These are phyloP conservation scores for Tanypteryx hageni DNA, from an alignment of 2,888 invertebrate species.

Conservation along the genomic window DNA sequence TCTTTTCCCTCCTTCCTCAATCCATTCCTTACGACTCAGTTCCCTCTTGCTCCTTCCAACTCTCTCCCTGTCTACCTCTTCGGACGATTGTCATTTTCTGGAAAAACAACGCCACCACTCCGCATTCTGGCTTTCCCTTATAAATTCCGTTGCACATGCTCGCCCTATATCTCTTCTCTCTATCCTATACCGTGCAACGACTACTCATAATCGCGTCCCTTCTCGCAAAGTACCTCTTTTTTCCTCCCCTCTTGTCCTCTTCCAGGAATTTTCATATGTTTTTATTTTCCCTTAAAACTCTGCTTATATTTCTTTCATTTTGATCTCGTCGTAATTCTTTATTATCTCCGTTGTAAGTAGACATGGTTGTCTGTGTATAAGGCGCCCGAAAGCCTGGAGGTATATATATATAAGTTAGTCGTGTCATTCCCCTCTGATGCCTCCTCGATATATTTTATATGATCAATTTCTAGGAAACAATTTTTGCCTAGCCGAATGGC, in stretches of 20 bases:
- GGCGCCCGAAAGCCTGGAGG: no score
- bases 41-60: not conserved
- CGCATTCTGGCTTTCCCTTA: not conserved
- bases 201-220: not conserved
- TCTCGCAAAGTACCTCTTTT: not conserved
- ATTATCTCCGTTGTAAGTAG: no score
- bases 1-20: no score
- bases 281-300: not conserved
- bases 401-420: no score
- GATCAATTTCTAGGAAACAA: no score
- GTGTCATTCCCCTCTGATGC: no score
- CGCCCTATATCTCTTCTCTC: not conserved
- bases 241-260: not conserved
- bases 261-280: constrained; percentile 21
- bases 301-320: not conserved
- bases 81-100: not conserved
- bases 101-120: not conserved
- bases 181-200: not conserved
- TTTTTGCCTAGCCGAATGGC: no score
- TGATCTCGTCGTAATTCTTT: no score
- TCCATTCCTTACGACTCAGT: no score
- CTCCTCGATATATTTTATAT: no score
- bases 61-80: not conserved
- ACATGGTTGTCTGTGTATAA: no score
- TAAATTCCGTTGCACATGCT: not conserved